These are phyloP conservation scores for Leucophenga maculata DNA, from an alignment of 2,888 invertebrate species.

Conservation along the genomic window DNA sequence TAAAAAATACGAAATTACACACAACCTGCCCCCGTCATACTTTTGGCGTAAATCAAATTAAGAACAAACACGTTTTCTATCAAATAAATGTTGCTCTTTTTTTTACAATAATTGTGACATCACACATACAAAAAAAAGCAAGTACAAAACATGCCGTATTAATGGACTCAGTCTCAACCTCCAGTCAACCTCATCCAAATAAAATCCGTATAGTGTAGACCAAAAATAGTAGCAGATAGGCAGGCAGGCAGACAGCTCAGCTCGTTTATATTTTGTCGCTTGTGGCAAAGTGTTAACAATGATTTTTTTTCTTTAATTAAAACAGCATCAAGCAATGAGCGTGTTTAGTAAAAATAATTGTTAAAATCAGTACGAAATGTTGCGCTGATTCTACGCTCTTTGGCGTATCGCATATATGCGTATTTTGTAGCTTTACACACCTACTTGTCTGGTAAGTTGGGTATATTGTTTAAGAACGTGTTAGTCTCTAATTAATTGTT, in stretches of 20 bases:
- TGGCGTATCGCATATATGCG: too few species aligned
- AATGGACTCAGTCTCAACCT: neutral
- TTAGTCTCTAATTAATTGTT: too few species aligned
- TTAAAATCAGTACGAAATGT: neutral
- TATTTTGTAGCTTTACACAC: too few species aligned
- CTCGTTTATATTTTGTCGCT: neutral
- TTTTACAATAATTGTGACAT: conserved; percentile 8
- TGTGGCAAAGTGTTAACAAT: neutral
- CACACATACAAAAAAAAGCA: neutral
- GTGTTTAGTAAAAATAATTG: neutral
- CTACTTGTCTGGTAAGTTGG: too few species aligned
- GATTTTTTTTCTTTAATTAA: neutral
- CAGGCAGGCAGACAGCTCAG: too few species aligned
- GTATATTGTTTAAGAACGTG: too few species aligned
- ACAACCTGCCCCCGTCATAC: too few species aligned
- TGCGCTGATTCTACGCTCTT: too few species aligned
- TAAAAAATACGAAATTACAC: too few species aligned
- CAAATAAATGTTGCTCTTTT: neutral
- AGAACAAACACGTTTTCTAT: neutral
- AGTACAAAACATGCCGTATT: neutral
- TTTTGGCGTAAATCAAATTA: neutral
- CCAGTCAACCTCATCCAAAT: neutral
- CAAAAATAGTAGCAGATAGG: neutral
- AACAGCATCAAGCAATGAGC: too few species aligned
- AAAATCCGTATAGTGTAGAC: neutral